Conservation (phyloP, 1,140 invertebrate species). For the Brachionus angularis region DNA sequence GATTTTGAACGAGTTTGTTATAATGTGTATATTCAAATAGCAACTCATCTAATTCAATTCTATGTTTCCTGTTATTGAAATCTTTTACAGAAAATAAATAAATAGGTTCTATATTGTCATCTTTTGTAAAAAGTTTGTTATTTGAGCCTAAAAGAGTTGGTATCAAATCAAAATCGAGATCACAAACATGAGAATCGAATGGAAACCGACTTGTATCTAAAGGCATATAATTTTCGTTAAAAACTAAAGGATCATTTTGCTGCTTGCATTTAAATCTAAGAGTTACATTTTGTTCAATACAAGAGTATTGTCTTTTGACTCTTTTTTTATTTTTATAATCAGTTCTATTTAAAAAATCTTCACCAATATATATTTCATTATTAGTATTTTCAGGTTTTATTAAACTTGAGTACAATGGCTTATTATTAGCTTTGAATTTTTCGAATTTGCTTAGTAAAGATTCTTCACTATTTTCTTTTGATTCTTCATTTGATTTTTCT, state of each 20-base stretch:
- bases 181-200: slow-evolving; percentile 22
- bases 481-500: background rate
- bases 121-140: background rate
- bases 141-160: background rate
- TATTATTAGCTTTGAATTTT: no score
- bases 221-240: no score
- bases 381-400: background rate
- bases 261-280: slow-evolving; percentile 10
- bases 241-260: background rate
- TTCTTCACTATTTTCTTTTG: background rate
- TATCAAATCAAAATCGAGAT: background rate
- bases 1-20: background rate
- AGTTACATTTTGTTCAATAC: slow-evolving; percentile 32
- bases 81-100: background rate
- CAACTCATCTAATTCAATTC: background rate
- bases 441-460: no score
- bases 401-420: background rate
- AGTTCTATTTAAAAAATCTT: no score
- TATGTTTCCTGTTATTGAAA: slow-evolving; percentile 1
- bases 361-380: no score
- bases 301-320: slow-evolving; percentile 12
- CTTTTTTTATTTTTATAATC: no score
- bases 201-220: slow-evolving; percentile 30
- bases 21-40: background rate
- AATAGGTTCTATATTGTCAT: background rate